Percentiles rank a stretch among this genome's conserved stretches.
phyloP scores from a whole-genome alignment of 2,888 invertebrate genomes.

The Timema cristinae region DNA sequence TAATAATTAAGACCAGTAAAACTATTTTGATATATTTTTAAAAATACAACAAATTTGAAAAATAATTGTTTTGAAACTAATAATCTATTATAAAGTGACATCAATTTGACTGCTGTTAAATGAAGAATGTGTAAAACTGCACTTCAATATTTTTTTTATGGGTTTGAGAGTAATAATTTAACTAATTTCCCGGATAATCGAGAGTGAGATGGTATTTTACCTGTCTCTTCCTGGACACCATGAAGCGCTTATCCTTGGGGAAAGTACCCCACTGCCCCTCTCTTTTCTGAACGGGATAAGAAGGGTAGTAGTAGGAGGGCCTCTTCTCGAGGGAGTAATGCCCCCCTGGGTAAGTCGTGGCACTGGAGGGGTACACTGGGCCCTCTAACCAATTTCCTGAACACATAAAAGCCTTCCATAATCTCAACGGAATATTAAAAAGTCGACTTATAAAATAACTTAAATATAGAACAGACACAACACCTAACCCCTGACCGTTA shows the following conservation, averaged over 20 bases:
- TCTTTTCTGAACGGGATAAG: constrained; percentile 24
- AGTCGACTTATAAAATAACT: no score
- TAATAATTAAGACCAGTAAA: no score
- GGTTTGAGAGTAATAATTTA: not conserved
- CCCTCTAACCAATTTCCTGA: constrained; percentile 41
- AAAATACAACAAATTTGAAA: no score
- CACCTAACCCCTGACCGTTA: no score
- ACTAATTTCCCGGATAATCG: no score
- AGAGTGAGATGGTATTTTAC: constrained; percentile 32
- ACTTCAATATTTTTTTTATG: not conserved
- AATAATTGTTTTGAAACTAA: no score
- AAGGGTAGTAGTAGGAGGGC: constrained; percentile 13
- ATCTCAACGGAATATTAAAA: no score
- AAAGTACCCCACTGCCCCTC: constrained; percentile 32
- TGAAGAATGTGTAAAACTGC: no score
- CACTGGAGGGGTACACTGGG: constrained; percentile 31
- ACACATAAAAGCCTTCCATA: no score
- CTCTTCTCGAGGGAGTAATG: constrained; percentile 15
- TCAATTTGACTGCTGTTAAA: not conserved
- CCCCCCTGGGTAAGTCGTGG: constrained; percentile 14
- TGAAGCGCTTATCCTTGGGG: constrained; percentile 52
- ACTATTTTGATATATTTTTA: no score
- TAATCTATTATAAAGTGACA: not conserved
- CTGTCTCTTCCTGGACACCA: constrained; percentile 56
- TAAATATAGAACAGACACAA: no score